phyloP scores from a whole-genome alignment of 2,113 vertebrate species.

The Archilochus colubris region DNA sequence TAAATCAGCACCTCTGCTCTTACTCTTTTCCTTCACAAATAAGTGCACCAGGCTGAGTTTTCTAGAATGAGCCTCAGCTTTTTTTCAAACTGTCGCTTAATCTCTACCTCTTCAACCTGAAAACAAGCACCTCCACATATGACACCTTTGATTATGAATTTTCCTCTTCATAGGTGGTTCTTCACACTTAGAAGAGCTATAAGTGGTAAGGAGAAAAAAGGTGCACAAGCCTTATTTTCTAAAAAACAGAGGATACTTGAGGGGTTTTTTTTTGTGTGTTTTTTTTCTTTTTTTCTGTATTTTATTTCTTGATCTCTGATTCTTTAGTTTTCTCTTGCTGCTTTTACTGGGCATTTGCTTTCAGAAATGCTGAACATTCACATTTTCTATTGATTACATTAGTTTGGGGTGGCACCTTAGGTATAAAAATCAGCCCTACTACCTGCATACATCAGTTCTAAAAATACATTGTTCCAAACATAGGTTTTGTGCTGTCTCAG shows the following conservation, averaged over 20 bases:
- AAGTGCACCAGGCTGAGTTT: not conserved
- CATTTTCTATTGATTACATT: not conserved
- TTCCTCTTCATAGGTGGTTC: not conserved
- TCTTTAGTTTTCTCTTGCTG: not conserved
- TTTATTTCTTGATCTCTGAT: not conserved
- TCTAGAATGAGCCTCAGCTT: not conserved
- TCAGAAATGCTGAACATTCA: not conserved
- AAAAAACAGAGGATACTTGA: not conserved
- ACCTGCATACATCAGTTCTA: not conserved
- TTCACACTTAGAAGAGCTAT: constrained; percentile 1
- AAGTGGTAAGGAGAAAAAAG: constrained; percentile 3
- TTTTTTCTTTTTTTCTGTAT: not conserved
- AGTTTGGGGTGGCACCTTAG: not conserved
- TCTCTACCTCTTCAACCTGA: not conserved
- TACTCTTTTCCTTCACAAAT: not conserved
- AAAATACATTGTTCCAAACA: constrained; percentile 7
- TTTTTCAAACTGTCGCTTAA: constrained; percentile 21
- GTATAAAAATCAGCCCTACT: not conserved
- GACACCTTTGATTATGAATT: constrained; percentile 22
- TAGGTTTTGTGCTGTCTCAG: not conserved
- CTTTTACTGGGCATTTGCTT: not conserved
- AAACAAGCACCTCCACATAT: constrained; percentile 1
- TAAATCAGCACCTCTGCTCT: not conserved
- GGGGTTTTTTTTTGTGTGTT: too few species aligned
- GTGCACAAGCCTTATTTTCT: not conserved